Evolutionary conservation across 1,140 invertebrate genomes (phyloP), one percentile per base, ranked within the genome.

Genomic region (Neotoxoptera formosana): DNA sequence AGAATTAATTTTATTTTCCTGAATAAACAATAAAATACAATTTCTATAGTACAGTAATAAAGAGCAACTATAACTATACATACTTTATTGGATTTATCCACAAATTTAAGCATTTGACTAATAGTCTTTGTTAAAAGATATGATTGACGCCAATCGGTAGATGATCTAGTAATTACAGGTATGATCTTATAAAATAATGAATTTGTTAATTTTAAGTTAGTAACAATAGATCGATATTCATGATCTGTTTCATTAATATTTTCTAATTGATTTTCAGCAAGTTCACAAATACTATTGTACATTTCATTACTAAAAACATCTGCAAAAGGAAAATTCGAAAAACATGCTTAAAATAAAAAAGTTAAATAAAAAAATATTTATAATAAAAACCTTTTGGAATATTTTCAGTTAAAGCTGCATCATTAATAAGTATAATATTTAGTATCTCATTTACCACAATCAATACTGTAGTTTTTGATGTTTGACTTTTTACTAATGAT

Each of bases 1-100:
- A n/a, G 67, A 84, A 93, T 86, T 93, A 41, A 93, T 53, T 84
- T 84, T 23, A 56, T 93, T 93, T 84, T 93, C 91, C 91, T 93
- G 34, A 86, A 41, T 11, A 84, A 83, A 86, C 2, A 86, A 9
- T 47, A 41, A 93, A 41, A 53, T 14, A 9, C 7, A 76, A 83
- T 25, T 48, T 83, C 20, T 51, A 91, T 91, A 25, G 81, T 48
- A 2, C 0, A 76, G 14, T 47, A 11, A 23, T 47, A 60, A 17
- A 21, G 1, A 47, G 30, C 25, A 81, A 81, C 81, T 83, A 51
- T 51, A 41, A 45, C 9, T 30, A 36, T 36, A 45, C 34, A 84
- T 4, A 93, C 91, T 86, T 51, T 93, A 53, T 84, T 84, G 23
- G 34, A 53, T 56, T 86, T 93, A 51, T 93, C 91, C 11, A 84